A percentile compares a stretch with the other conserved stretches of the same genome.
Conservation (phyloP, 1,140 invertebrate species). For the Aphidius ervi region DNA sequence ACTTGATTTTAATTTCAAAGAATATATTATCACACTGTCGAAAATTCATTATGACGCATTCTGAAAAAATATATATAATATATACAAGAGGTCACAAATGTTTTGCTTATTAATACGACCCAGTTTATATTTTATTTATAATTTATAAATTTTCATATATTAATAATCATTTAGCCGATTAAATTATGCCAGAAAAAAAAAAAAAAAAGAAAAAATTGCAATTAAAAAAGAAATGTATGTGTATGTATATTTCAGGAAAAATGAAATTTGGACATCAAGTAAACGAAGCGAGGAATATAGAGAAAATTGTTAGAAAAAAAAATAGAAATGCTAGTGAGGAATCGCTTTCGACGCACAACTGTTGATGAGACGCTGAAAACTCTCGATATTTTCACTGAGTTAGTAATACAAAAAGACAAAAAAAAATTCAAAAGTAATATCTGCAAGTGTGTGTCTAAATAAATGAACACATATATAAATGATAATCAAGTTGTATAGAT, state of each 20-base stretch:
- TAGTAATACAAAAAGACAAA: no score
- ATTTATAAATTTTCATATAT: neutral
- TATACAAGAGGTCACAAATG: neutral
- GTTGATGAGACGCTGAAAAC: slow-evolving; percentile 15
- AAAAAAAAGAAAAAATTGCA: neutral
- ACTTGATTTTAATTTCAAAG: no score
- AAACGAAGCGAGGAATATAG: slow-evolving; percentile 7
- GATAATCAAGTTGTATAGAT: no score
- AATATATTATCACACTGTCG: no score
- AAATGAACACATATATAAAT: no score
- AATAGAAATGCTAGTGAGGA: neutral
- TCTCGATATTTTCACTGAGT: slow-evolving; percentile 35
- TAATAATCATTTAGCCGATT: no score
- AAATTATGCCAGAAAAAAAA: neutral
- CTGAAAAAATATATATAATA: no score
- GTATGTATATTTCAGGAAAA: slow-evolving; percentile 20
- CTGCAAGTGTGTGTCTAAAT: no score
- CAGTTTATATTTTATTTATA: neutral
- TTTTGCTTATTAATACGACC: neutral
- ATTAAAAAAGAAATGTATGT: neutral
- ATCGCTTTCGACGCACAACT: slow-evolving; percentile 25
- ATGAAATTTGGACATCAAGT: slow-evolving; percentile 14
- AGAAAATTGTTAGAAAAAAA: slow-evolving; percentile 10
- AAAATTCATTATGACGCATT: no score
- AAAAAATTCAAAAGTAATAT: no score